These are phyloP conservation scores for Drosophila paranaensis DNA, from an alignment of 2,888 invertebrate genomes.

Conservation along the genomic window DNA sequence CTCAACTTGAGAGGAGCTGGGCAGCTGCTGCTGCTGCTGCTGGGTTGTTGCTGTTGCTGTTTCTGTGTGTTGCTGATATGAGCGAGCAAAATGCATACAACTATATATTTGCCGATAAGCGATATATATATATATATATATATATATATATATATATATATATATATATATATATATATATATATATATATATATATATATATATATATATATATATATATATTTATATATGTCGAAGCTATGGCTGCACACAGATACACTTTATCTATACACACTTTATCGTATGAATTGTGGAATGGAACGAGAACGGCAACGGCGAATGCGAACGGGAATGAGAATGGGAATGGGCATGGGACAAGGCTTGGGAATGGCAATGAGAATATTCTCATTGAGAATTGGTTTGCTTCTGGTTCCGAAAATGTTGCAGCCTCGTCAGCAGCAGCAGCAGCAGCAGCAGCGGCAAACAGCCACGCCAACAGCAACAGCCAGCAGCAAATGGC, in stretches of 20 bases:
- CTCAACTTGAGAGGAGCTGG: slow-evolving; percentile 28
- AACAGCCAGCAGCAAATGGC: slow-evolving; percentile 15
- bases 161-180: neutral
- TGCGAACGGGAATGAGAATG: slow-evolving; percentile 17
- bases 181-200: too few species aligned
- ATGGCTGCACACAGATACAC: slow-evolving; percentile 22
- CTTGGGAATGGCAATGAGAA: slow-evolving; percentile 17
- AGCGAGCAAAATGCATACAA: slow-evolving; percentile 69
- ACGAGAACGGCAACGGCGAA: slow-evolving; percentile 15
- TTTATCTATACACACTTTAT: slow-evolving; percentile 65
- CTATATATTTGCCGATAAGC: slow-evolving; percentile 68
- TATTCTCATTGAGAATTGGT: slow-evolving; percentile 39
- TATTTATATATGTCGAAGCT: slow-evolving; percentile 11
- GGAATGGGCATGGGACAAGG: slow-evolving; percentile 25
- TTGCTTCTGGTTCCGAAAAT: slow-evolving; percentile 60
- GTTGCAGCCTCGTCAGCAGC: slow-evolving; percentile 60
- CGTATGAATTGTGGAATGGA: slow-evolving; percentile 40
- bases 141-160: slow-evolving; percentile 14
- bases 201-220: neutral
- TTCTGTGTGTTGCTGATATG: slow-evolving; percentile 23
- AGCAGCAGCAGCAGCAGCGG: slow-evolving; percentile 20
- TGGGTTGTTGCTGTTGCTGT: slow-evolving; percentile 8
- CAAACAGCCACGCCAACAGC: slow-evolving; percentile 58
- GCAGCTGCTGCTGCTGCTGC: slow-evolving; percentile 14
- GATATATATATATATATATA: slow-evolving; percentile 22